Evolutionary conservation across 2,888 invertebrate genomes (phyloP).

Genomic region (Serripes groenlandicus): DNA sequence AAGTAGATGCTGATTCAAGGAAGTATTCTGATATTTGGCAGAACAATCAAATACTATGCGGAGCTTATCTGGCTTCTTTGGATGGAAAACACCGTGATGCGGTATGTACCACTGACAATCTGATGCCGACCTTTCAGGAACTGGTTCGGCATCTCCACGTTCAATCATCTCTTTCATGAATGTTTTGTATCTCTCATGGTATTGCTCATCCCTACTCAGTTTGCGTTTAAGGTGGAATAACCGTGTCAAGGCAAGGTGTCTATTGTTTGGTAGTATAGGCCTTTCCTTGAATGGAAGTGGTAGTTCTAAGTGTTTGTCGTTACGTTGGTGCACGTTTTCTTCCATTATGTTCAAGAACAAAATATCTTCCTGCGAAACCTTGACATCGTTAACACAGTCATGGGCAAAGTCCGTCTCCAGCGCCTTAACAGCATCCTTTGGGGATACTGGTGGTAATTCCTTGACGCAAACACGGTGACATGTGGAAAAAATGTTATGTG

Average conservation of each 20-base stretch:
- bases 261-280: slow-evolving; percentile 40
- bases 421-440: no score
- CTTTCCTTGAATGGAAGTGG: slow-evolving; percentile 49
- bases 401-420: no score
- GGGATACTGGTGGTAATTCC: no score
- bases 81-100: slow-evolving; percentile 38
- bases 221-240: slow-evolving; percentile 1
- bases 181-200: slow-evolving; percentile 1
- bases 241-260: slow-evolving; percentile 25
- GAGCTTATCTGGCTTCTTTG: slow-evolving; percentile 36
- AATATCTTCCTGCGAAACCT: slow-evolving; percentile 13
- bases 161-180: slow-evolving; percentile 36
- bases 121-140: not conserved
- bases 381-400: no score
- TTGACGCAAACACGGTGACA: no score
- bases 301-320: slow-evolving; percentile 34
- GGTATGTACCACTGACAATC: slow-evolving; percentile 37
- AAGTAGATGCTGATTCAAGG: slow-evolving; percentile 48
- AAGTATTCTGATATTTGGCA: slow-evolving; percentile 17
- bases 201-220: slow-evolving; percentile 2
- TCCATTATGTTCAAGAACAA: slow-evolving; percentile 12
- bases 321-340: slow-evolving; percentile 2
- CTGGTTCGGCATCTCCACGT: slow-evolving; percentile 38
- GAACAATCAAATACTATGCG: slow-evolving; percentile 58
- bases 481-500: no score